These are phyloP conservation scores for Phallusia fumigata DNA, from an alignment of 23 tunicate genomes.

Conservation along the genomic window DNA sequence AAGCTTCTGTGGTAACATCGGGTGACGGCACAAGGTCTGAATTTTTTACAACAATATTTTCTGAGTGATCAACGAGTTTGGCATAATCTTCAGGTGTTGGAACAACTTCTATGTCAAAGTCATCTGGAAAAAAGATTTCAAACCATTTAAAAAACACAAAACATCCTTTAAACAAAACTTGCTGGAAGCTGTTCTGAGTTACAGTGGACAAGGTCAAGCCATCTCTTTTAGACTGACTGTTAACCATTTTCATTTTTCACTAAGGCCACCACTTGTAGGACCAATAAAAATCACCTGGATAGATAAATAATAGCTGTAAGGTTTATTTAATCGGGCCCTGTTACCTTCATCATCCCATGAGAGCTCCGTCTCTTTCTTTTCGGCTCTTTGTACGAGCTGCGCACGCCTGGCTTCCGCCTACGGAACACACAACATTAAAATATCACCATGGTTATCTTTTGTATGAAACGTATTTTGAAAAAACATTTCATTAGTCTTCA, in stretches of 20 bases:
- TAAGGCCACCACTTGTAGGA: too few relatives aligned
- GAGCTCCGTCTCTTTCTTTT: slow-evolving; percentile 47
- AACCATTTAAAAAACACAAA: too few relatives aligned
- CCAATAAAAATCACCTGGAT: too few relatives aligned
- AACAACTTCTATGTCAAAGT: not conserved
- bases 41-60: not conserved
- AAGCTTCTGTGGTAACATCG: not conserved
- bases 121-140: slow-evolving; percentile 1
- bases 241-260: too few relatives aligned
- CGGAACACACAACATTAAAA: not conserved
- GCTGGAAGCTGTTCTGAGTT: too few relatives aligned
- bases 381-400: slow-evolving; percentile 61
- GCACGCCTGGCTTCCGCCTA: slow-evolving; percentile 86
- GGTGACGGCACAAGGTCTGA: not conserved
- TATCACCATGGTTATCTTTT: not conserved
- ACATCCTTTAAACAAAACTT: too few relatives aligned
- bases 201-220: too few relatives aligned
- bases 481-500: not conserved
- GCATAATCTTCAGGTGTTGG: not conserved
- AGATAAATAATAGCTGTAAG: too few relatives aligned
- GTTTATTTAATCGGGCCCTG: not conserved
- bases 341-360: slow-evolving; percentile 86
- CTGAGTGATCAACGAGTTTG: not conserved
- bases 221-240: too few relatives aligned
- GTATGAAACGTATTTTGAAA: not conserved